A percentile compares a stretch with the other conserved stretches of the same genome.
These are phyloP conservation scores for Disparrhopalites patrizii DNA, from an alignment of 2,888 invertebrate species.

Conservation along the genomic window DNA sequence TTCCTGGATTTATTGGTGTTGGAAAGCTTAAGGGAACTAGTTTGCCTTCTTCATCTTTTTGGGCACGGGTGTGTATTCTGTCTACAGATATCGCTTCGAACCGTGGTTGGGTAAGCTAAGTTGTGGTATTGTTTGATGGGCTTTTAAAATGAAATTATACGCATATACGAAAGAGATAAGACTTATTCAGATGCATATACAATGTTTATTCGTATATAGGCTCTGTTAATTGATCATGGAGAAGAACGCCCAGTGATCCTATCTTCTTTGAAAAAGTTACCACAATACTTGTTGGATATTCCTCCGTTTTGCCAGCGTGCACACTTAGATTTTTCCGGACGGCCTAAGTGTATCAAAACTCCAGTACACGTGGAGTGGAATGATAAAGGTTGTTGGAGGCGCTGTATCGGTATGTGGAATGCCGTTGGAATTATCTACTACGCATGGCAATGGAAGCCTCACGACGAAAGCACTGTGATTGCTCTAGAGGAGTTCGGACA, in stretches of 20 bases:
- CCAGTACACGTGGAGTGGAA: not conserved
- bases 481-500: not conserved
- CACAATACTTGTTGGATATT: not conserved
- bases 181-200: no score
- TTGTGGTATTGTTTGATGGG: no score
- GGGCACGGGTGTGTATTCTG: not conserved
- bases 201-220: not conserved
- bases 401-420: not conserved
- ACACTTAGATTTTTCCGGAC: not conserved
- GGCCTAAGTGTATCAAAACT: no score
- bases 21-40: no score
- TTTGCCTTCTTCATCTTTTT: no score
- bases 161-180: no score
- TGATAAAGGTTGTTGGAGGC: not conserved
- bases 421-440: not conserved
- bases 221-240: not conserved
- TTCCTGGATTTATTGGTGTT: not conserved
- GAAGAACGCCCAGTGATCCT: not conserved
- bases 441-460: not conserved
- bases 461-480: not conserved
- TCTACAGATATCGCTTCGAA: not conserved
- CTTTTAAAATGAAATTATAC: no score
- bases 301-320: not conserved
- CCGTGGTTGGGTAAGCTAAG: no score
- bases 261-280: not conserved